A percentile compares a stretch with the other conserved stretches of the same genome.
Evolutionary conservation across 2,113 vertebrate species (phyloP).

Genomic region (Egretta garzetta): DNA sequence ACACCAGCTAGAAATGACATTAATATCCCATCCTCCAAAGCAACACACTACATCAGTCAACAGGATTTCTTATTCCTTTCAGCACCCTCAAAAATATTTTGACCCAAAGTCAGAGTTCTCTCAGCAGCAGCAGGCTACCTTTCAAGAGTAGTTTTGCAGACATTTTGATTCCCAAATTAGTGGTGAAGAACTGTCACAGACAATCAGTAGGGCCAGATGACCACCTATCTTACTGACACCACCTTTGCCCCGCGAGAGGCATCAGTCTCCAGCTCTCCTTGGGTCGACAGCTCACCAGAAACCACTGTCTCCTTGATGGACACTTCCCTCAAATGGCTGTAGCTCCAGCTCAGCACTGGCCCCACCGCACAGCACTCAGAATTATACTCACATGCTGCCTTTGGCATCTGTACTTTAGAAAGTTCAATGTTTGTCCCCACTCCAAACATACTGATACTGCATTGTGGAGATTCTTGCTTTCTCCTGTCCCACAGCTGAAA

Average conservation of each 20-base stretch:
- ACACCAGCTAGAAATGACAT: not conserved
- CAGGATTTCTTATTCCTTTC: not conserved
- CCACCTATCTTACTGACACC: not conserved
- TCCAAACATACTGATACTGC: not conserved
- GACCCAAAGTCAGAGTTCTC: not conserved
- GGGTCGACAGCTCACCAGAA: not conserved
- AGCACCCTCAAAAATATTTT: not conserved
- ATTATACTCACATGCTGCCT: not conserved
- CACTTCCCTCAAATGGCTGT: not conserved
- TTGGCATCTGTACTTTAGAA: not conserved
- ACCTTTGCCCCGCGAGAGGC: not conserved
- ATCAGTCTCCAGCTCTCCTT: not conserved
- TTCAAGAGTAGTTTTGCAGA: not conserved
- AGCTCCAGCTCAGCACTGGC: not conserved
- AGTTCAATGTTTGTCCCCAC: not conserved
- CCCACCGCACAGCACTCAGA: not conserved
- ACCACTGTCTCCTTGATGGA: not conserved
- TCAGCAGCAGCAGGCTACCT: not conserved
- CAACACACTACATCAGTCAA: not conserved
- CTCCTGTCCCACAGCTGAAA: not conserved
- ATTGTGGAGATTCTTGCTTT: not conserved
- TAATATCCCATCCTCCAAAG: not conserved
- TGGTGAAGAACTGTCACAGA: not conserved
- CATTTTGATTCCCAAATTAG: not conserved
- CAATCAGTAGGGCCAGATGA: not conserved